Evolutionary conservation across 92 coral and sea anemone genomes (phyloP), one percentile per base, ranked within the genome.

Genomic region (Nematostella vectensis): DNA sequence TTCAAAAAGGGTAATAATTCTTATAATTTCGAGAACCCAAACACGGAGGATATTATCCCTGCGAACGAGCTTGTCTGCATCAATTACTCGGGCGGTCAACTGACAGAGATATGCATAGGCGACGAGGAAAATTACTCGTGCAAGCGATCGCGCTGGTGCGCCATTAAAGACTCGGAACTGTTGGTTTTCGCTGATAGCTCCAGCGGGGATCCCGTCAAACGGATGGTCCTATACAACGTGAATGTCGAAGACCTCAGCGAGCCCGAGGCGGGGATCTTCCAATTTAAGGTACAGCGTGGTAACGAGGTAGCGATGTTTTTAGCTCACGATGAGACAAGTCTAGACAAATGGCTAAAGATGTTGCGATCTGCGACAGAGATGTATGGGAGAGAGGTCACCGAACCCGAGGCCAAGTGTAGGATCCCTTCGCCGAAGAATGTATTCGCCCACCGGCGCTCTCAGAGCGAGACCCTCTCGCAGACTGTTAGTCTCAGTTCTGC

Each of bases 1-100:
- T 85, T 85, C 55, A 74, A 81, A n/a, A 83, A 78, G 22, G 65
- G 83, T 12, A 87, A 85, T 53, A 71, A 59, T 28, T 82, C 88
- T 3, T 85, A 85, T 50, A 81, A 85, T 63, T 51, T 85, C 43
- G 82, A 83, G 17, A 66, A 74, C 21, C 59, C 62, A 0, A 54
- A 39, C 4, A 56, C 60, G 16, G 45, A 48, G 0, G 95, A 85
- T 1, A 69, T 69, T 1, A 50, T 81, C 3, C 57, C 80, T 0
- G 40, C 57, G 8, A 54, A 79, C 1, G 88, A 85, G 11, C 57
- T 85, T 4, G 74, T 75, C 21, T 82, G 84, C 28, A 58, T 85
- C 25, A 72, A 75, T 22, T 83, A 63, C 30, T 70, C 77, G 1
- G 88, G 95, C 30, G 95, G 95, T 1, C 33, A 66, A 11, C 66